Conservation (phyloP, 2,113 vertebrate genomes). For the Ciconia stormi region DNA sequence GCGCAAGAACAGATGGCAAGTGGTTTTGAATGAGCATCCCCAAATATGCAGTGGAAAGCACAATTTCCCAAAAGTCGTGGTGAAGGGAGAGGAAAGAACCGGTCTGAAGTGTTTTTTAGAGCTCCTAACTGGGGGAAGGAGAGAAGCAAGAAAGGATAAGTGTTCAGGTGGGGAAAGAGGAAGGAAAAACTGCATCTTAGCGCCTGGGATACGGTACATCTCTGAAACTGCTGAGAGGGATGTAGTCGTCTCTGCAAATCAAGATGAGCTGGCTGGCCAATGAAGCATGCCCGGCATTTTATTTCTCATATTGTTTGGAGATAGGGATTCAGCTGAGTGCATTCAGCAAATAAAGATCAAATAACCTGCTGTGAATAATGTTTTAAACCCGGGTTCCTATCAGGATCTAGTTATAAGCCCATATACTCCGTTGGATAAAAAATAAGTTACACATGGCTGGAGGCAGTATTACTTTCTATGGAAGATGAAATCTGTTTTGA, state of each 20-base stretch:
- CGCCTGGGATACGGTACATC: background rate
- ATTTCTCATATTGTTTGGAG: slow-evolving; percentile 80
- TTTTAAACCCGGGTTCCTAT: slow-evolving; percentile 78
- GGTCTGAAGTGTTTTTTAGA: background rate
- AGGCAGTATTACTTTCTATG: slow-evolving; percentile 68
- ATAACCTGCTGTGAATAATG: slow-evolving; percentile 81
- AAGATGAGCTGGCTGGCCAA: slow-evolving; percentile 72
- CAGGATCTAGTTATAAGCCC: slow-evolving; percentile 78
- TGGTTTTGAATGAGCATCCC: background rate
- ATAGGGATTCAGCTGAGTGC: slow-evolving; percentile 76
- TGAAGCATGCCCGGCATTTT: slow-evolving; percentile 73
- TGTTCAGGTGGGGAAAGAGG: background rate
- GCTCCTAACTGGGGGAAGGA: background rate
- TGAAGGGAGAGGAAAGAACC: background rate
- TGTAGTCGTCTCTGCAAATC: slow-evolving; percentile 68
- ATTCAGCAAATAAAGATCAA: slow-evolving; percentile 81
- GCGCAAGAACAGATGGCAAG: background rate
- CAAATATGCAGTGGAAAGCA: background rate
- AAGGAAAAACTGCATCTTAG: background rate
- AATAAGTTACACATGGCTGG: slow-evolving; percentile 77
- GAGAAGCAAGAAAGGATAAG: background rate
- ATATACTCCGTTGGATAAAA: slow-evolving; percentile 73
- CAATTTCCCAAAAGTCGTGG: background rate
- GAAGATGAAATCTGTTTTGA: slow-evolving; percentile 71
- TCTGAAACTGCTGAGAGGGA: slow-evolving; percentile 61